Evolutionary conservation across 1,140 invertebrate genomes (phyloP).

Genomic region (Penaeus indicus): DNA sequence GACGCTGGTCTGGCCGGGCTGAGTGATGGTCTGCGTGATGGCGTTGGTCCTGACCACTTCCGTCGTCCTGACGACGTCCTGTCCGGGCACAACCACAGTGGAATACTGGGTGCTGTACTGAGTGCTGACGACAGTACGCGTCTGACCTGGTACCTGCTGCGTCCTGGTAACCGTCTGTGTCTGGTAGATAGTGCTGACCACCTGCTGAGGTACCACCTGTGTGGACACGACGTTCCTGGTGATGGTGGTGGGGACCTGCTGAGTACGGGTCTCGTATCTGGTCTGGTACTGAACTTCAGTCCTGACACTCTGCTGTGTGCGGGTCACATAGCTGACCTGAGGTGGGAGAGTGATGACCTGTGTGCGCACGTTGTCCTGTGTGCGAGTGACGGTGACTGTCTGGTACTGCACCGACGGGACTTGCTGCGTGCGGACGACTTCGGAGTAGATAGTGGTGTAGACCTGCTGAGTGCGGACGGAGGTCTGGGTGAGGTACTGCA

Average conservation of each 20-base stretch:
- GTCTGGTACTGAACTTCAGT: constrained; percentile 52
- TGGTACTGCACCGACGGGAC: constrained; percentile 40
- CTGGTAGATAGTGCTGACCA: constrained; percentile 51
- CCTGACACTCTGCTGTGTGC: constrained; percentile 39
- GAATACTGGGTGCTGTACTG: constrained; percentile 57
- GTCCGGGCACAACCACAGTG: constrained; percentile 40
- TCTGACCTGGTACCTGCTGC: constrained; percentile 51
- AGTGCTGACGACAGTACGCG: constrained; percentile 34
- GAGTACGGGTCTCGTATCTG: constrained; percentile 39
- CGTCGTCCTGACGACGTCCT: constrained; percentile 15
- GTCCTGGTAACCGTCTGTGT: constrained; percentile 50
- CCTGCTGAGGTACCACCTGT: constrained; percentile 44
- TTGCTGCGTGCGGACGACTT: constrained; percentile 45
- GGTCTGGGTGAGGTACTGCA: constrained; percentile 52
- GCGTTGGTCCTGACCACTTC: constrained; percentile 40
- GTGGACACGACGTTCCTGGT: constrained; percentile 58
- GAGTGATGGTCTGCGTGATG: constrained; percentile 48
- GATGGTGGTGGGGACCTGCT: constrained; percentile 50
- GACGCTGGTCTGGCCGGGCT: constrained; percentile 51
- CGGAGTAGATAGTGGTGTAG: constrained; percentile 40
- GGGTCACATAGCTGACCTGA: constrained; percentile 57
- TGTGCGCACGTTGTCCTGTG: constrained; percentile 24
- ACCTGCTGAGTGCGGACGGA: constrained; percentile 26
- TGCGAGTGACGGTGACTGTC: constrained; percentile 35
- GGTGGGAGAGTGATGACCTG: constrained; percentile 53